Conservation (phyloP, 2,888 invertebrate genomes). For the Elaeidobius kamerunicus region DNA sequence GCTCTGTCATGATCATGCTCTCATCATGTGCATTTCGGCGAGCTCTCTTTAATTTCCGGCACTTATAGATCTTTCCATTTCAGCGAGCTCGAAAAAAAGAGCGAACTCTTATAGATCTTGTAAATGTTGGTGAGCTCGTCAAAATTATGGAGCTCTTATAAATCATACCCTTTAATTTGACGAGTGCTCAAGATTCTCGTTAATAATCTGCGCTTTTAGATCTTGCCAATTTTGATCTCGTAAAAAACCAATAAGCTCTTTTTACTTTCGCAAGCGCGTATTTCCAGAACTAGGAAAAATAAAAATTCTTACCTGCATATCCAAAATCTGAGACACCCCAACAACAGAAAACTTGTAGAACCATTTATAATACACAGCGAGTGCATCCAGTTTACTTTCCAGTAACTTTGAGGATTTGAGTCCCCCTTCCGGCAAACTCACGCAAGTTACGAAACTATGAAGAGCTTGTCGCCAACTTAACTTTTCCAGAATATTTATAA, state of each 20-base stretch:
- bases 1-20: neutral
- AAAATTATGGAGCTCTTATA: no score
- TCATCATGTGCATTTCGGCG: neutral
- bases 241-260: neutral
- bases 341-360: conserved; percentile 61
- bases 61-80: no score
- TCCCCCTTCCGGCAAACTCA: conserved; percentile 10
- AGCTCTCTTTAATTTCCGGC: no score
- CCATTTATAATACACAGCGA: conserved; percentile 74
- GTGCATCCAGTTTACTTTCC: conserved; percentile 17
- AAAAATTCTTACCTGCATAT: conserved; percentile 10
- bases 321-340: conserved; percentile 32
- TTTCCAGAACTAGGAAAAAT: no score
- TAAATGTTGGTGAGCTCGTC: neutral
- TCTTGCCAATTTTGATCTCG: neutral
- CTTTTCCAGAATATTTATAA: conserved; percentile 17
- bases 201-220: no score
- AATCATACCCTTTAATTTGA: no score
- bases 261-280: no score
- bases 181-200: no score
- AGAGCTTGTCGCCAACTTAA: conserved; percentile 29
- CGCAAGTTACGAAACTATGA: conserved; percentile 23
- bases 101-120: no score
- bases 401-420: conserved; percentile 7
- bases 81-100: no score